phyloP scores from a whole-genome alignment of 2,797 vertebrate genomes.

The Mus spretus region DNA sequence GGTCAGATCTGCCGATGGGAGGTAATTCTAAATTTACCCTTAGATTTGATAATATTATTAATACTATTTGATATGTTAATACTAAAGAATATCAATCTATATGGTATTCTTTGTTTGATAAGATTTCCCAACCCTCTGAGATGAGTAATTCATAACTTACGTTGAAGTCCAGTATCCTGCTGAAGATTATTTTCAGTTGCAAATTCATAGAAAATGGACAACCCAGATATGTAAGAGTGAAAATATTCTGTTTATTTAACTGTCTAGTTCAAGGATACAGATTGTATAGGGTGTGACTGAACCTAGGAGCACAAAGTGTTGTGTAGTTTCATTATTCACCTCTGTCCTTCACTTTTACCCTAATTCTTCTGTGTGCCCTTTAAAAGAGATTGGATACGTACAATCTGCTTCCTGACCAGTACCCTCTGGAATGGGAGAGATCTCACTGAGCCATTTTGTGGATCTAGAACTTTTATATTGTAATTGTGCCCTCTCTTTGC shows the following conservation, averaged over 20 bases:
- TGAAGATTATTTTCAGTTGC: not conserved
- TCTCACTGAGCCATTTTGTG: not conserved
- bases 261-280: constrained; percentile 17
- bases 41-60: not conserved
- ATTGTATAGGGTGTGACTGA: not conserved
- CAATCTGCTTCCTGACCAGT: not conserved
- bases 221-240: not conserved
- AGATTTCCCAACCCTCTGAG: not conserved
- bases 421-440: not conserved
- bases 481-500: not conserved
- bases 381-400: not conserved
- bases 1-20: constrained; percentile 46
- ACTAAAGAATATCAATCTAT: not conserved
- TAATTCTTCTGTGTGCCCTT: not conserved
- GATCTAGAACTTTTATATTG: not conserved
- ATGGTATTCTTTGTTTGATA: constrained; percentile 23
- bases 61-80: too few species aligned
- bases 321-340: not conserved
- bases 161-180: not conserved
- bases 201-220: constrained; percentile 32
- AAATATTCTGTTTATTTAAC: constrained; percentile 36
- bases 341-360: not conserved
- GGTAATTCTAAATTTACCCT: constrained; percentile 12
- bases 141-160: constrained; percentile 21
- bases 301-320: not conserved